Percentiles rank a stretch among this genome's conserved stretches.
Evolutionary conservation across 2,888 invertebrate genomes (phyloP).

Genomic region (Drosophila nigricruria): DNA sequence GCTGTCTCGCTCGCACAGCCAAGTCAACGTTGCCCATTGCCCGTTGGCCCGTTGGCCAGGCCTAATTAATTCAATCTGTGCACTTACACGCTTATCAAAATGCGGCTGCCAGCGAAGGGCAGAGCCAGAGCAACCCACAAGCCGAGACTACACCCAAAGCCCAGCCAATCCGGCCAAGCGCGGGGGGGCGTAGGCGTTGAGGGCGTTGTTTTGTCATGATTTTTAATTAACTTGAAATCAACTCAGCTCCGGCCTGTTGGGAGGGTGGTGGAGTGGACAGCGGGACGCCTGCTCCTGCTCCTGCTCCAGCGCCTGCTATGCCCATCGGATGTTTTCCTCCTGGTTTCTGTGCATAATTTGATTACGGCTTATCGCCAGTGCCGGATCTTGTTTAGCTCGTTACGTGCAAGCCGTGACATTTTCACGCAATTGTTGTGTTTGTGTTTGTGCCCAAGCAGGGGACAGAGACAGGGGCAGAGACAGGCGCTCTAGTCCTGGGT

Average conservation of each 20-base stretch:
- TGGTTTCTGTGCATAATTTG: slow-evolving; percentile 79
- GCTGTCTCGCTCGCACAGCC: slow-evolving; percentile 41
- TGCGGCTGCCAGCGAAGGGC: slow-evolving; percentile 29
- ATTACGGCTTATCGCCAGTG: slow-evolving; percentile 74
- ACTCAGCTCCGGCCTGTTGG: slow-evolving; percentile 43
- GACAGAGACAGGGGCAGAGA: background rate
- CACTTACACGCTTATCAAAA: slow-evolving; percentile 80
- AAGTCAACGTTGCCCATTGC: background rate
- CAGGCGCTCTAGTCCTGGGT: background rate
- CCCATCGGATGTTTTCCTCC: slow-evolving; percentile 17
- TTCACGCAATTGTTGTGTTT: slow-evolving; percentile 78
- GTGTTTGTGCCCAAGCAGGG: slow-evolving; percentile 37
- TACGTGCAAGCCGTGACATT: slow-evolving; percentile 81
- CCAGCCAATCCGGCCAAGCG: slow-evolving; percentile 27
- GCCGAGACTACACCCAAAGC: slow-evolving; percentile 13
- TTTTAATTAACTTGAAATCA: slow-evolving; percentile 83
- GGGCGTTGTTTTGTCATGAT: slow-evolving; percentile 68
- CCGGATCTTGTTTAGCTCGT: slow-evolving; percentile 80
- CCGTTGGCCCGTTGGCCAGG: slow-evolving; percentile 4
- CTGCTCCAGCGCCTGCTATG: background rate
- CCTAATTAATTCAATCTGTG: slow-evolving; percentile 82
- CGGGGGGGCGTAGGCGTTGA: background rate
- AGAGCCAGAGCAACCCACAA: slow-evolving; percentile 16
- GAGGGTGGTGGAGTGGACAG: slow-evolving; percentile 31
- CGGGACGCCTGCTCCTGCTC: slow-evolving; percentile 13